These are phyloP conservation scores for Mamestra configurata DNA, from an alignment of 1,140 invertebrate species.

Conservation along the genomic window DNA sequence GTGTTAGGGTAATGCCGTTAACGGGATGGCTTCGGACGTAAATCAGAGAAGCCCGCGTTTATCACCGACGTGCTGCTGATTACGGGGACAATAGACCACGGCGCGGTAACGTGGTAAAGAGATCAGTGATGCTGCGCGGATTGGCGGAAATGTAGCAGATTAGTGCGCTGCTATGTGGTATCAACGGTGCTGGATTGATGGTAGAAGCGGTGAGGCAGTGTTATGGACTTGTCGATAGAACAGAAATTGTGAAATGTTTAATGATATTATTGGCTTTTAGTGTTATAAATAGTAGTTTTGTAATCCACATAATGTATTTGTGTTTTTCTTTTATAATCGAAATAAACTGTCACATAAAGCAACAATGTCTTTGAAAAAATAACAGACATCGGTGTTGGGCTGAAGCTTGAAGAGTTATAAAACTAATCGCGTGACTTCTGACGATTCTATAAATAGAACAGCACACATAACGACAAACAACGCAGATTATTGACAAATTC, in stretches of 20 bases:
- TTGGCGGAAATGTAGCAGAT: slow-evolving; percentile 7
- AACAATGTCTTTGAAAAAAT: no score
- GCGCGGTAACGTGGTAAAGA: not conserved
- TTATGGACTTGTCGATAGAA: no score
- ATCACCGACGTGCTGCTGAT: slow-evolving; percentile 22
- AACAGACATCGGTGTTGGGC: no score
- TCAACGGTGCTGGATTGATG: not conserved
- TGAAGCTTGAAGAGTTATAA: not conserved
- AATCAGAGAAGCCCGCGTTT: slow-evolving; percentile 35
- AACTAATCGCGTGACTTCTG: not conserved
- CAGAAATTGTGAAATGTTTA: no score
- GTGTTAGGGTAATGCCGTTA: slow-evolving; percentile 38
- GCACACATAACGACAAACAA: slow-evolving; percentile 10
- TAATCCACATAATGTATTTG: no score
- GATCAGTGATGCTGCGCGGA: not conserved
- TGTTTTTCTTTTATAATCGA: no score
- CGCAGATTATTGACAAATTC: slow-evolving; percentile 20
- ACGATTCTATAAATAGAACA: slow-evolving; percentile 17
- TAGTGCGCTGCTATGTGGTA: not conserved
- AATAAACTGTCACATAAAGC: not conserved
- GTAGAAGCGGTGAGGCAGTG: no score
- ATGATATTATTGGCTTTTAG: no score
- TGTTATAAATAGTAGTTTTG: no score
- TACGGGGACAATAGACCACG: slow-evolving; percentile 11
- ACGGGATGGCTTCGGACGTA: slow-evolving; percentile 13